Percentiles rank a stretch among this genome's conserved stretches.
These are phyloP conservation scores for Stramonita haemastoma DNA, from an alignment of 2,888 invertebrate species.

Conservation along the genomic window DNA sequence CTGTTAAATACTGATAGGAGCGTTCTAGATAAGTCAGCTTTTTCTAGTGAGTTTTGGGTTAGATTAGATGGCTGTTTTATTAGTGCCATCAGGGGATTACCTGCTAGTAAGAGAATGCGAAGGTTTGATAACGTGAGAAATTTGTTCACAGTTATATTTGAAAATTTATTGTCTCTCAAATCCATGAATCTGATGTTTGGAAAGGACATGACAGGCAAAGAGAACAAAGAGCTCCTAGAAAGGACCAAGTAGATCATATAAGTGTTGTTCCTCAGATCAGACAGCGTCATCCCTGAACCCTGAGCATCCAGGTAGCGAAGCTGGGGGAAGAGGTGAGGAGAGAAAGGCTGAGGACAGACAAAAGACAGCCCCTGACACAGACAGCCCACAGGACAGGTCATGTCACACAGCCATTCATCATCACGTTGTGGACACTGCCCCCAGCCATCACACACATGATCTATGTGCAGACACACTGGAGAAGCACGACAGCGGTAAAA, in stretches of 20 bases:
- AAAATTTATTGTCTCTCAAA: conserved; percentile 8
- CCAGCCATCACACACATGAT: conserved; percentile 32
- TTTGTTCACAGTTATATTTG: not conserved
- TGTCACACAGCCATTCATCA: conserved; percentile 30
- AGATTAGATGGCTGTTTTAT: too few relatives aligned
- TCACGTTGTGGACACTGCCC: conserved; percentile 31
- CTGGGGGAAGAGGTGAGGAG: not conserved
- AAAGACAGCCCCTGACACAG: conserved; percentile 33
- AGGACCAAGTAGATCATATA: not conserved
- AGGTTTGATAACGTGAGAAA: not conserved
- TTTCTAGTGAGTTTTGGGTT: not conserved
- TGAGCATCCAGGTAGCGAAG: conserved; percentile 33
- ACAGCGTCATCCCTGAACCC: conserved; percentile 12
- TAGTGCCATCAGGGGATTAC: not conserved
- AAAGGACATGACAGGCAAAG: not conserved
- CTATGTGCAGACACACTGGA: conserved; percentile 3
- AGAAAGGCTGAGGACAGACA: conserved; percentile 9
- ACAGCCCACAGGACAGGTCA: conserved; percentile 32
- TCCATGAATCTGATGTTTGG: not conserved
- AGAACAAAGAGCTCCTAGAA: not conserved
- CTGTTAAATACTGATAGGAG: not conserved
- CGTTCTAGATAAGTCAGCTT: conserved; percentile 7
- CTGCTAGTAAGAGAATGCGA: not conserved
- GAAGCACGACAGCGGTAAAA: conserved; percentile 24
- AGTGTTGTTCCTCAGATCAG: not conserved